phyloP scores from a whole-genome alignment of 2,113 vertebrate species.

The Aldabrachelys gigantea region DNA sequence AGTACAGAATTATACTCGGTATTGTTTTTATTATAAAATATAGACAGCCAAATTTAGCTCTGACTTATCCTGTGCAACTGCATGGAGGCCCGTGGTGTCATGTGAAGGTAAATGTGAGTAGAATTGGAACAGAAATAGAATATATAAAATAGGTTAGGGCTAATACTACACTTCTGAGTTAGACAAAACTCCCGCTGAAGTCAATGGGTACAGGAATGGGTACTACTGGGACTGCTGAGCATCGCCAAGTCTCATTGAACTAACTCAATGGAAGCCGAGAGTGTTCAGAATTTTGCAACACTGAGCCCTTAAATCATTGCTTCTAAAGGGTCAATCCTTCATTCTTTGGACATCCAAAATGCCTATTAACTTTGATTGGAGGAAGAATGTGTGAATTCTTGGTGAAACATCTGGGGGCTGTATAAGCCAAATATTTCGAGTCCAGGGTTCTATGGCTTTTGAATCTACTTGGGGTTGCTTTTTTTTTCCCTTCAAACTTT shows the following conservation, averaged over 20 bases:
- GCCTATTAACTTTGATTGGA: neutral
- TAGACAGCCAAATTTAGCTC: neutral
- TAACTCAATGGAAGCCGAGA: neutral
- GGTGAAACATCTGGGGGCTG: neutral
- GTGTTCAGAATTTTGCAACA: neutral
- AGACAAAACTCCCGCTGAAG: neutral
- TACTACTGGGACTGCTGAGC: neutral
- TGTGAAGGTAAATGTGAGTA: neutral
- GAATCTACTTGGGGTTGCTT: neutral
- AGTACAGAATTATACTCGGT: neutral
- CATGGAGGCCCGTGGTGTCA: neutral
- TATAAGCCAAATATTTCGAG: neutral
- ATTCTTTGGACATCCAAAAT: constrained; percentile 5
- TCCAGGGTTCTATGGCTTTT: neutral
- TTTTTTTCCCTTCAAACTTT: neutral
- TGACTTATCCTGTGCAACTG: neutral
- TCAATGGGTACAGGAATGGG: neutral
- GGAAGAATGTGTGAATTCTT: neutral
- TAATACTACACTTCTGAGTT: neutral
- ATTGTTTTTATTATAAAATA: neutral
- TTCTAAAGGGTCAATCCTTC: neutral
- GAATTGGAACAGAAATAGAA: neutral
- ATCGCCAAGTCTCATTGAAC: neutral
- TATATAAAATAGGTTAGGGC: neutral
- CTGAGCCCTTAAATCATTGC: neutral